phyloP scores from a whole-genome alignment of 2,113 vertebrate genomes.

The Myrmophylax atrothorax region DNA sequence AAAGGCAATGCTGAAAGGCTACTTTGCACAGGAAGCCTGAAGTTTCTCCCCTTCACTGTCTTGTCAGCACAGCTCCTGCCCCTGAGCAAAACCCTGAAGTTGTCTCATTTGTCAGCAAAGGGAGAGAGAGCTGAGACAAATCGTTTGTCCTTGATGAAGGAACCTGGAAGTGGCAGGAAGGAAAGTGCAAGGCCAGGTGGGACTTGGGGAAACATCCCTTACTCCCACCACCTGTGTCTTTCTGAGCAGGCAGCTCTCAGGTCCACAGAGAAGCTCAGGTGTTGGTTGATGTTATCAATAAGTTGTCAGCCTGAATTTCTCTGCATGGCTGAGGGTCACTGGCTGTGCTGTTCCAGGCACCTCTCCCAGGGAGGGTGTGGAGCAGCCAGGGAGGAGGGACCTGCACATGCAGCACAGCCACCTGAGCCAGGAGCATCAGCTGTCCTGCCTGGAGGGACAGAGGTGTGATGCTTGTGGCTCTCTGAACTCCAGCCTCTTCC shows the following conservation, averaged over 20 bases:
- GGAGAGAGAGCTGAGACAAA: not conserved
- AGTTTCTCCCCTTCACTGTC: not conserved
- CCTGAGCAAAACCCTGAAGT: not conserved
- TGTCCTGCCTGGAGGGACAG: not conserved
- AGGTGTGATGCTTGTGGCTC: not conserved
- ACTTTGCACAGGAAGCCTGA: not conserved
- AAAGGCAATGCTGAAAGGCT: not conserved
- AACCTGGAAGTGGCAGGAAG: slow-evolving; percentile 64
- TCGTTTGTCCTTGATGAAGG: slow-evolving; percentile 75
- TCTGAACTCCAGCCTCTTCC: not conserved
- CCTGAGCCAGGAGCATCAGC: accelerated
- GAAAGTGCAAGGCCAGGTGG: slow-evolving; percentile 20
- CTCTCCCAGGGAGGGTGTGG: not conserved
- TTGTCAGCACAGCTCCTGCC: not conserved
- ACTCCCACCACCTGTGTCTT: not conserved
- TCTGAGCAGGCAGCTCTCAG: not conserved
- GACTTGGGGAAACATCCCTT: not conserved
- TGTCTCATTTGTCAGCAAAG: not conserved
- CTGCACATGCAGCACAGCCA: not conserved
- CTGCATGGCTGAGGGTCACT: slow-evolving; percentile 49
- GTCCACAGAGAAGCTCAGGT: slow-evolving; percentile 66
- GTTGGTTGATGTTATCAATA: slow-evolving; percentile 83
- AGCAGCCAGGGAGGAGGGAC: not conserved
- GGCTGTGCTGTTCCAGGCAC: not conserved
- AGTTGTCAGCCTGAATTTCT: slow-evolving; percentile 64